These are phyloP conservation scores for Crotalus horridus DNA, from an alignment of 2,113 vertebrate genomes.

Conservation along the genomic window DNA sequence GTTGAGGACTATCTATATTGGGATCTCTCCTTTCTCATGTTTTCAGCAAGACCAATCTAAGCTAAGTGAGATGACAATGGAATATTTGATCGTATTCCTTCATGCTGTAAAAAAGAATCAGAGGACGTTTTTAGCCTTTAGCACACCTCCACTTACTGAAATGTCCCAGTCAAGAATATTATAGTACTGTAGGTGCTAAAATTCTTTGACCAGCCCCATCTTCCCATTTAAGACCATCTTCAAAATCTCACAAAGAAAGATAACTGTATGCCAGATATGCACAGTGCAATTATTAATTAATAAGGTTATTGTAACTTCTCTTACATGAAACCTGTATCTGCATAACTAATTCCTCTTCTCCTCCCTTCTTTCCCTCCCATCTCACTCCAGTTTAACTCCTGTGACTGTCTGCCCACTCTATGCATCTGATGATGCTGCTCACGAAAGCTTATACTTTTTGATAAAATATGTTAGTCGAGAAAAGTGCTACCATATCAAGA, in stretches of 20 bases:
- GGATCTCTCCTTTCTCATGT: neutral
- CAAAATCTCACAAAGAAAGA: neutral
- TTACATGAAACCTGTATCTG: neutral
- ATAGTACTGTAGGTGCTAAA: neutral
- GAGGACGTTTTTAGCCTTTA: neutral
- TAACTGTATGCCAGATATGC: neutral
- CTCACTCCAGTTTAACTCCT: neutral
- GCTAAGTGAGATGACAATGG: neutral
- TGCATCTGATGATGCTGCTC: neutral
- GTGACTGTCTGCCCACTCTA: neutral
- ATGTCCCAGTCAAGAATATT: neutral
- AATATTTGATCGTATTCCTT: neutral
- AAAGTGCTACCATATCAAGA: neutral
- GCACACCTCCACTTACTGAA: neutral
- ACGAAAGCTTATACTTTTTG: neutral
- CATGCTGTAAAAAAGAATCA: neutral
- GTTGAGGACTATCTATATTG: neutral
- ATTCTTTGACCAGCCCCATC: neutral
- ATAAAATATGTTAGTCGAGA: neutral
- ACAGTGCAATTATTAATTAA: neutral
- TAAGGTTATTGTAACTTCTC: neutral
- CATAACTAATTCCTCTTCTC: neutral
- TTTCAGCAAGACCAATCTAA: neutral
- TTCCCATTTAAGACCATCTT: neutral
- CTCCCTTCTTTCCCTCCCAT: neutral